phyloP scores from a whole-genome alignment of 2,113 vertebrate species.

The Paraplagusia blochii region DNA sequence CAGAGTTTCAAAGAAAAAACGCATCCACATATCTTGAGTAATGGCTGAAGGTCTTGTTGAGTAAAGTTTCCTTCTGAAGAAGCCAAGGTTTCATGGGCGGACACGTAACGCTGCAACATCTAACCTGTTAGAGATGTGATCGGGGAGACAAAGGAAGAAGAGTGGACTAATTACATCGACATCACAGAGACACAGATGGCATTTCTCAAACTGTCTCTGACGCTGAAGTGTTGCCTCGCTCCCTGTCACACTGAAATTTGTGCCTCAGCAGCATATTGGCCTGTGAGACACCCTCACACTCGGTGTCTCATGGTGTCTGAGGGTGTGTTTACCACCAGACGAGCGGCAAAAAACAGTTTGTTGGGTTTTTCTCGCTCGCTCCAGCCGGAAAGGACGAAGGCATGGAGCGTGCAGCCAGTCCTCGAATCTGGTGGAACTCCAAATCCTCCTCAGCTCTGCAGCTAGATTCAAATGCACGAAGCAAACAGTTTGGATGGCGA shows the following conservation, averaged over 20 bases:
- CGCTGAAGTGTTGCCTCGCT: slow-evolving; percentile 1
- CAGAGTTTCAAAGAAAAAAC: slow-evolving; percentile 11
- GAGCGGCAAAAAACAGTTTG: neutral
- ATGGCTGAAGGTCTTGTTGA: slow-evolving; percentile 30
- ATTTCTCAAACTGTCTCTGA: neutral
- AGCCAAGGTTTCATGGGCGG: slow-evolving; percentile 1
- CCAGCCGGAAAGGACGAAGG: neutral
- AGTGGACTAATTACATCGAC: slow-evolving; percentile 5
- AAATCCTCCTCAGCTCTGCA: neutral
- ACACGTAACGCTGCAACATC: neutral
- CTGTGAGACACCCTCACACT: neutral
- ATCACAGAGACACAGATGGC: slow-evolving; percentile 1
- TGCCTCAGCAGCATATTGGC: neutral
- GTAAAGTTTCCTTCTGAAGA: slow-evolving; percentile 3
- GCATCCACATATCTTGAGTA: slow-evolving; percentile 1
- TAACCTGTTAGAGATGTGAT: slow-evolving; percentile 27
- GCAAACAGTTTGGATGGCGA: slow-evolving; percentile 7
- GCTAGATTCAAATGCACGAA: neutral
- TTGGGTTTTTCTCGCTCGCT: neutral
- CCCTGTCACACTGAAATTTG: slow-evolving; percentile 1
- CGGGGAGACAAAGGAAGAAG: slow-evolving; percentile 5
- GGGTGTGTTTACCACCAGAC: neutral
- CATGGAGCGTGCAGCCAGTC: neutral
- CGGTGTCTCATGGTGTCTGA: neutral
- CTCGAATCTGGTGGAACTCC: neutral